Conservation (phyloP, 2,113 vertebrate genomes). For the Etheostoma spectabile region DNA sequence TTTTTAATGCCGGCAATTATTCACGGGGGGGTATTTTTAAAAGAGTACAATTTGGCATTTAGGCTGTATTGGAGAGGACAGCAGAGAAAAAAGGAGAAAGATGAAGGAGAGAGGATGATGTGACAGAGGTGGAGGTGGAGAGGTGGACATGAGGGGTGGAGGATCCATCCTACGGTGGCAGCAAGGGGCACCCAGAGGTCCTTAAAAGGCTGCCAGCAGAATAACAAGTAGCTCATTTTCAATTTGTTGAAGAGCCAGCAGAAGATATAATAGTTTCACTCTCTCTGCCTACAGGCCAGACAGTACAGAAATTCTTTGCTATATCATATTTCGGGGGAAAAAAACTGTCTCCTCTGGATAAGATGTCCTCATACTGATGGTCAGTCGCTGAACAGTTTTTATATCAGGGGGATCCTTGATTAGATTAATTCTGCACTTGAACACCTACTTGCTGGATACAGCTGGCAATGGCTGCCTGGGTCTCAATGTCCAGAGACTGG, state of each 20-base stretch:
- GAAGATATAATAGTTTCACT: conserved; percentile 47
- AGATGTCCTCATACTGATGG: conserved; percentile 10
- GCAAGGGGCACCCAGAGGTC: conserved; percentile 67
- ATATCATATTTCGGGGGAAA: conserved; percentile 40
- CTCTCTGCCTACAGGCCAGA: conserved; percentile 42
- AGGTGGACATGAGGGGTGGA: conserved; percentile 46
- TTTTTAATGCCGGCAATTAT: conserved; percentile 66
- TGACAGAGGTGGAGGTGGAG: conserved; percentile 58
- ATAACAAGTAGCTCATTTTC: conserved; percentile 72
- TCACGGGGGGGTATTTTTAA: conserved; percentile 59
- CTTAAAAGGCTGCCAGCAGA: conserved; percentile 50
- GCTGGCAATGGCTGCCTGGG: conserved; percentile 86
- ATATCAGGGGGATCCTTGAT: conserved; percentile 21
- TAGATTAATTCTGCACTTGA: conserved; percentile 29
- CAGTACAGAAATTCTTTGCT: conserved; percentile 36
- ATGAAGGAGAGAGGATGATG: conserved; percentile 39
- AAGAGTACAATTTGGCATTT: conserved; percentile 54
- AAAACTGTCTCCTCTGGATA: conserved; percentile 27
- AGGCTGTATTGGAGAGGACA: conserved; percentile 45
- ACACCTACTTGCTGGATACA: conserved; percentile 89
- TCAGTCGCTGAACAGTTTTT: background rate
- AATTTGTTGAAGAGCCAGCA: conserved; percentile 47
- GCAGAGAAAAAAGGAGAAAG: conserved; percentile 38
- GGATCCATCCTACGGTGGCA: conserved; percentile 59
- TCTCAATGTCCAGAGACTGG: conserved; percentile 87